A percentile compares a stretch with the other conserved stretches of the same genome.
Conservation (phyloP, 2,797 vertebrate species). For the Dermochelys coriacea region DNA sequence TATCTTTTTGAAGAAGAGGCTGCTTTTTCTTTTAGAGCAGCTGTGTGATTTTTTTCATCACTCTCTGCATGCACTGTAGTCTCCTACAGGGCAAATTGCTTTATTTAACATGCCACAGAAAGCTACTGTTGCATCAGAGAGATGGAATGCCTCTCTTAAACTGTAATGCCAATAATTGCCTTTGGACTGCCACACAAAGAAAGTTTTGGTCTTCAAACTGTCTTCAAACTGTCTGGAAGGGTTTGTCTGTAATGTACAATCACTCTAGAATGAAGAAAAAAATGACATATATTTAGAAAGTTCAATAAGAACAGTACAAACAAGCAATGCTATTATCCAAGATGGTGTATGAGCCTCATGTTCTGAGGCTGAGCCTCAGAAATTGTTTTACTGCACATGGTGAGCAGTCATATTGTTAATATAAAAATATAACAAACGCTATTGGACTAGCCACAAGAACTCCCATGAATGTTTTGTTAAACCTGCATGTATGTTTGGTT, state of each 20-base stretch:
- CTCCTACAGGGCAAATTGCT: constrained; percentile 78
- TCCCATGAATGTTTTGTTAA: constrained; percentile 55
- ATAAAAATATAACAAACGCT: constrained; percentile 65
- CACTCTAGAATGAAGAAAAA: constrained; percentile 74
- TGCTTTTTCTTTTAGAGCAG: constrained; percentile 60
- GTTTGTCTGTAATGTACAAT: constrained; percentile 77
- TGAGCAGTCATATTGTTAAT: constrained; percentile 67
- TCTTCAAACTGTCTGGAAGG: constrained; percentile 77
- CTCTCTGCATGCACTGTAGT: constrained; percentile 75
- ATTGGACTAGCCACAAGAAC: constrained; percentile 64
- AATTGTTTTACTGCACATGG: constrained; percentile 69
- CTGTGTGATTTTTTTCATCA: constrained; percentile 64
- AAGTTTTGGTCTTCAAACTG: constrained; percentile 77
- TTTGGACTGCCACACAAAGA: constrained; percentile 78
- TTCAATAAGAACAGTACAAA: constrained; percentile 75
- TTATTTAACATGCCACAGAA: constrained; percentile 79
- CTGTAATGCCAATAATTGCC: constrained; percentile 80
- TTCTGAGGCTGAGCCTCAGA: constrained; percentile 61
- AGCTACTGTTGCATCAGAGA: constrained; percentile 84
- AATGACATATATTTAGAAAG: constrained; percentile 78
- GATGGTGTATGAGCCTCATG: constrained; percentile 53
- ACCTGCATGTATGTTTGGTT: constrained; percentile 44
- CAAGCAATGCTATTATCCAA: constrained; percentile 64
- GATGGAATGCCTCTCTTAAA: constrained; percentile 82
- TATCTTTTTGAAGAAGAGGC: constrained; percentile 73